Conservation (phyloP, 1,140 invertebrate species). For the Heliconius himera region DNA sequence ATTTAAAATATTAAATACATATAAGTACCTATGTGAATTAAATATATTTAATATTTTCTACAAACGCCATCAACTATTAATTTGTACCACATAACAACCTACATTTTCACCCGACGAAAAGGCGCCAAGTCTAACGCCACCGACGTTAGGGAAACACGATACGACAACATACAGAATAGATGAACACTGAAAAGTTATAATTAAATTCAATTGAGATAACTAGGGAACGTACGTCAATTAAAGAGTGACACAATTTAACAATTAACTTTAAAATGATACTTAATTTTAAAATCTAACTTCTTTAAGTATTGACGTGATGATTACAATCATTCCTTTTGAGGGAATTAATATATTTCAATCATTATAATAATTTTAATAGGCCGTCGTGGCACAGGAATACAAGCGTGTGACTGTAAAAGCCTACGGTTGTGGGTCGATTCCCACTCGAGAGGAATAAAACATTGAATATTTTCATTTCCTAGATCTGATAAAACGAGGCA, state of each 20-base stretch:
- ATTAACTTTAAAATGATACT: background rate
- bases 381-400: no score
- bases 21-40: background rate
- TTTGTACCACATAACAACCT: conserved; percentile 32
- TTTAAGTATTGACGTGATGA: background rate
- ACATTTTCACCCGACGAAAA: conserved; percentile 42
- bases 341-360: no score
- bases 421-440: no score
- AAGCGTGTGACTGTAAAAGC: no score
- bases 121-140: conserved; percentile 66
- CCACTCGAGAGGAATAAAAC: no score
- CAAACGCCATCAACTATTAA: background rate
- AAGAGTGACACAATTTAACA: background rate
- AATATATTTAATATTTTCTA: background rate
- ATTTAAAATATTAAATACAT: background rate
- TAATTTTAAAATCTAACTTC: background rate
- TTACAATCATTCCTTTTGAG: no score
- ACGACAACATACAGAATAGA: conserved; percentile 47
- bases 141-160: conserved; percentile 47
- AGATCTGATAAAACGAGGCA: no score
- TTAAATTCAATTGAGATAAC: background rate
- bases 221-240: background rate
- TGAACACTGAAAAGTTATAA: conserved; percentile 20
- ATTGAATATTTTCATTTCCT: no score
- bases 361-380: no score